Conservation (phyloP, 2,113 vertebrate species). For the Cepphus grylle region DNA sequence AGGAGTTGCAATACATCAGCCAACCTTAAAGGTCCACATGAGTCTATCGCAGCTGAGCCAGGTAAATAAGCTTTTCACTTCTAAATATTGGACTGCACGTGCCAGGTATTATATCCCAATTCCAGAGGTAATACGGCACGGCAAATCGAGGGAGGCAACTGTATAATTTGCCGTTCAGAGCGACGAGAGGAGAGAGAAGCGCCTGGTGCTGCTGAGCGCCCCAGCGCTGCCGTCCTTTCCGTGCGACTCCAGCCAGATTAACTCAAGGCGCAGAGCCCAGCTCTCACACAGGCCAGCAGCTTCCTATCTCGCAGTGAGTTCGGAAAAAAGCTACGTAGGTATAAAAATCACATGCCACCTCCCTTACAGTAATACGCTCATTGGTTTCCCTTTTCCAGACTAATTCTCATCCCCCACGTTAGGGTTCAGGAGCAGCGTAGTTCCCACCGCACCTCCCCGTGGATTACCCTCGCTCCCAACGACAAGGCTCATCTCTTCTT, state of each 20-base stretch:
- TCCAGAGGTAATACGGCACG: background rate
- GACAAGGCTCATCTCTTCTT: background rate
- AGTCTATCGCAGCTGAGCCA: accelerated
- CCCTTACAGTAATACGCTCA: background rate
- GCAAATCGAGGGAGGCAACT: background rate
- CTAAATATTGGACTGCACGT: background rate
- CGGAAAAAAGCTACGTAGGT: background rate
- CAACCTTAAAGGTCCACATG: accelerated
- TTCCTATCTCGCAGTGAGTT: background rate
- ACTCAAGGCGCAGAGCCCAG: background rate
- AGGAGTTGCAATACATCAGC: background rate
- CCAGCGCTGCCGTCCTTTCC: background rate
- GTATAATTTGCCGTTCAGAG: background rate
- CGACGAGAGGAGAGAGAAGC: background rate
- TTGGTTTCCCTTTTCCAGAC: background rate
- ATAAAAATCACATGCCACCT: background rate
- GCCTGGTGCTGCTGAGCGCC: background rate
- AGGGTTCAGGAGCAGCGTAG: background rate
- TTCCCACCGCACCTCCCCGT: background rate
- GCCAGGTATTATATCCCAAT: background rate
- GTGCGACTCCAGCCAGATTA: accelerated
- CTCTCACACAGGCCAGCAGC: background rate
- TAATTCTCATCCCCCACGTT: accelerated
- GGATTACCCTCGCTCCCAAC: background rate
- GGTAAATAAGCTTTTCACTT: background rate